These are phyloP conservation scores for Pyxicephalus adspersus DNA, from an alignment of 2,113 vertebrate species.

Conservation along the genomic window DNA sequence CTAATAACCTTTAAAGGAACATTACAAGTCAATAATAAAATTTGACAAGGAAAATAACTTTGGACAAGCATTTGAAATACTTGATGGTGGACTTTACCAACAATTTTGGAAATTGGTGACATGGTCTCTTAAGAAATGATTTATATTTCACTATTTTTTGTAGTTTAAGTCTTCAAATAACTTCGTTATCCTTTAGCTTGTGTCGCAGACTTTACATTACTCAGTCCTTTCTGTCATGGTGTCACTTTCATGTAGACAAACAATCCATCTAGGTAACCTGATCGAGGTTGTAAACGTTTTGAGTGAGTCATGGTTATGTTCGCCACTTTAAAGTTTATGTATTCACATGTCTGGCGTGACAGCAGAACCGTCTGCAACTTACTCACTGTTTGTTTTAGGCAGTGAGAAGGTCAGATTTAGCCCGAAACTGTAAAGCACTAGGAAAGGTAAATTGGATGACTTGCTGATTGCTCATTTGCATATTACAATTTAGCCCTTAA, in stretches of 20 bases:
- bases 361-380: conserved; percentile 30
- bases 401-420: conserved; percentile 39
- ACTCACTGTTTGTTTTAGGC: conserved; percentile 25
- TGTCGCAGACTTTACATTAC: neutral
- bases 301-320: conserved; percentile 33
- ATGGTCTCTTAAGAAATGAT: no score
- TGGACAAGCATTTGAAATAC: no score
- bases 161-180: no score
- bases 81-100: no score
- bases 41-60: no score
- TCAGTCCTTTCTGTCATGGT: conserved; percentile 13
- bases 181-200: no score
- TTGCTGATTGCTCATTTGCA: neutral
- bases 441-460: conserved; percentile 44
- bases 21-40: no score
- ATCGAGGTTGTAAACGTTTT: neutral
- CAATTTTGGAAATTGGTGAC: no score
- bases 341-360: conserved; percentile 50
- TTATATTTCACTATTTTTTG: no score
- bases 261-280: conserved; percentile 27
- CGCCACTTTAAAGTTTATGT: conserved; percentile 34
- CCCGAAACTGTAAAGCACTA: conserved; percentile 37
- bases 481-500: conserved; percentile 41
- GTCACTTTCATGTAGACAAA: conserved; percentile 30
- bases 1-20: no score